Evolutionary conservation across 2,888 invertebrate genomes (phyloP), one percentile per base, ranked within the genome.

Genomic region (Eulithis testata): DNA sequence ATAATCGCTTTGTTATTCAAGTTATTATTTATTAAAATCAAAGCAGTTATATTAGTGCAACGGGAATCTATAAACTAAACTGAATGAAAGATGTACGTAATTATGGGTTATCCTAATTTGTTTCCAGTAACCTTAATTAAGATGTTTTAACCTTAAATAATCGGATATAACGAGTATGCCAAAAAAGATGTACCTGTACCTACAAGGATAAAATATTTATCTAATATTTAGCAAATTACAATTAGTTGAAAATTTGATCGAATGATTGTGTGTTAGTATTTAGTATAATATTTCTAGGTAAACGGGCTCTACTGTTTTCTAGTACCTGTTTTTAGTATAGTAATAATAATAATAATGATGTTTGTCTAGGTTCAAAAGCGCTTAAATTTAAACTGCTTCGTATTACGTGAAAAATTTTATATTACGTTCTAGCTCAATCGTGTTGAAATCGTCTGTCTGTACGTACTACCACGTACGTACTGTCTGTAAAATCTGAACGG

Each of bases 161-260:
- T 47, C 43, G 40, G 31, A 14, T 47, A 21, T 40, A 27, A 58
- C 63, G 31, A 40, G 31, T 21, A 47, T 58, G 58, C 58, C 58
- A 63, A 63, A 63, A 58, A 11, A 6, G 45, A 40, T 40, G 27
- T 63, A 58, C 63, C 53, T 53, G 58, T 31, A 31, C 31, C 31
- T 31, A 43, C 43, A 36, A 50, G 9, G 8, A 54, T 51, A 27
- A 31, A 43, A 40, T 27, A 51, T 59, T 49, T 62, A 62, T 56
- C 8, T 44, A 57, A 45, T 27, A 37, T 53, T 47, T 53, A 53
- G 27, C 55, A 45, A 52, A 51, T 36, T 51, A 7, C 49, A 56
- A 57, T 51, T 52, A 36, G 31, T 50, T 31, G 40, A 47, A 52
- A 31, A 37, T 44, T 44, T n/a, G 1, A 47, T 14, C 12, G 21